A percentile compares a stretch with the other conserved stretches of the same genome.
Evolutionary conservation across 2,888 invertebrate species (phyloP).

Genomic region (Rhamnusium bicolor): DNA sequence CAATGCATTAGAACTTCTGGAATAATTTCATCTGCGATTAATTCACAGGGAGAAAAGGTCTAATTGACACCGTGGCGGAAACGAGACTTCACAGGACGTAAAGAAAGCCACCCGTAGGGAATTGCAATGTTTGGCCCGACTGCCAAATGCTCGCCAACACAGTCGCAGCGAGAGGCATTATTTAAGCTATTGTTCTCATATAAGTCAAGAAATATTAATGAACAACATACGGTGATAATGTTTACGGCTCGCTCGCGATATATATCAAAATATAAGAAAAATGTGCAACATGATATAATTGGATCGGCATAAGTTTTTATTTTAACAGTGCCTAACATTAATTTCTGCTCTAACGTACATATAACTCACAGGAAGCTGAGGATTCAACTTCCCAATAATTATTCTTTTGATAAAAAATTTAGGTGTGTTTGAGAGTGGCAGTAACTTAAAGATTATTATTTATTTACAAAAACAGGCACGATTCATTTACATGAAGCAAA

Average conservation of each 20-base stretch:
- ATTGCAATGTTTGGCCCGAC: conserved; percentile 47
- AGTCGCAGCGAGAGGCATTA: conserved; percentile 42
- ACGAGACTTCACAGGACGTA: conserved; percentile 47
- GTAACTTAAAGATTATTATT: too few species aligned
- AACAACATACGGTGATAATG: conserved; percentile 36
- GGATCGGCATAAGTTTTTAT: conserved; percentile 11
- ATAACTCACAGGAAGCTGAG: too few species aligned
- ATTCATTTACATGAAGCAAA: too few species aligned
- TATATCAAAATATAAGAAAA: conserved; percentile 21
- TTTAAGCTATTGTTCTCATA: conserved; percentile 34
- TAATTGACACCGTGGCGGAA: conserved; percentile 52
- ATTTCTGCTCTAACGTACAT: too few species aligned
- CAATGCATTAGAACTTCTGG: conserved; percentile 21
- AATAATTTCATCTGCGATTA: conserved; percentile 40
- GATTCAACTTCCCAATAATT: too few species aligned
- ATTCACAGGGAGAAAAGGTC: conserved; percentile 44
- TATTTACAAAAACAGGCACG: too few species aligned
- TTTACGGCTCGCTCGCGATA: conserved; percentile 9
- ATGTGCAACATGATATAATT: conserved; percentile 6
- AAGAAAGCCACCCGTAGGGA: conserved; percentile 49
- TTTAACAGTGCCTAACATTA: too few species aligned
- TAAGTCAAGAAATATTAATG: conserved; percentile 35
- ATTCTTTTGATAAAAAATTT: too few species aligned
- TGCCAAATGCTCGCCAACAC: conserved; percentile 54
- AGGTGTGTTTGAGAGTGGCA: too few species aligned